phyloP scores from a whole-genome alignment of 2,797 vertebrate species.

The Tenualosa thibaudeaui region DNA sequence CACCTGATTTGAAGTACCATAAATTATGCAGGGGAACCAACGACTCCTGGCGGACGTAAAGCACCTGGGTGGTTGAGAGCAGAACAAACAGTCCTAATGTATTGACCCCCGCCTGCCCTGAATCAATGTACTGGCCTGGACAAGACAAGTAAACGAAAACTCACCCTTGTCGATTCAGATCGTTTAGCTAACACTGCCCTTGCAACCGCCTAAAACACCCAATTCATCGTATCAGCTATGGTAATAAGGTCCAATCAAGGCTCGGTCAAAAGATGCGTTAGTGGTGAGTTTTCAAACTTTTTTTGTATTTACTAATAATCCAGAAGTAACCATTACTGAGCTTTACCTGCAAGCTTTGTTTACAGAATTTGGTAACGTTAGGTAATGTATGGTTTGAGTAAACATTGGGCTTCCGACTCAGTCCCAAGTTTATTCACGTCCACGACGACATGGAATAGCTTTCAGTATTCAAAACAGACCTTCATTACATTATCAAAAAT shows the following conservation, averaged over 20 bases:
- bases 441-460: not conserved
- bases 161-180: not conserved
- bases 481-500: not conserved
- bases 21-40: not conserved
- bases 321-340: not conserved
- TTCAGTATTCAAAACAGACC: not conserved
- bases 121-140: not conserved
- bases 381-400: not conserved
- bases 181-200: not conserved
- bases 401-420: not conserved
- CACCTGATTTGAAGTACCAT: slow-evolving; percentile 4
- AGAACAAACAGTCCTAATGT: slow-evolving; percentile 12
- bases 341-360: not conserved
- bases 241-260: not conserved
- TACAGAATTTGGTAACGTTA: not conserved
- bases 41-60: not conserved
- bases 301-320: not conserved
- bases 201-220: not conserved
- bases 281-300: not conserved
- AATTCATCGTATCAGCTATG: not conserved
- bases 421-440: not conserved
- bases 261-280: not conserved
- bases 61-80: not conserved
- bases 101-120: not conserved
- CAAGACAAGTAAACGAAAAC: not conserved